Conservation (phyloP, 1,140 invertebrate species). For the Drosophila tani region DNA sequence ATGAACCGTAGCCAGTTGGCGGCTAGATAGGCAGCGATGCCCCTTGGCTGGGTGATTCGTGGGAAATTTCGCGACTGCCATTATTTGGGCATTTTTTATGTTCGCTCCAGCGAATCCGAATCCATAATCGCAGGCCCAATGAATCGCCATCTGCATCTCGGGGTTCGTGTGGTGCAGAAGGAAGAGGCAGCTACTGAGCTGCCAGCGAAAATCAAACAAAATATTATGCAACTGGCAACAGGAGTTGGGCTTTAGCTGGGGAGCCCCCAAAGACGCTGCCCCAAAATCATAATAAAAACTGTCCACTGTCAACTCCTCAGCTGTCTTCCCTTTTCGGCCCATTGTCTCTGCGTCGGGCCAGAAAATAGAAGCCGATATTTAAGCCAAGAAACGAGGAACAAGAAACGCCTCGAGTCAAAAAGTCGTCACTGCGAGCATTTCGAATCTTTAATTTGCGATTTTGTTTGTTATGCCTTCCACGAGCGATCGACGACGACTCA, state of each 20-base stretch:
- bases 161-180: constrained; percentile 51
- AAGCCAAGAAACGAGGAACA: constrained; percentile 48
- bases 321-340: constrained; percentile 52
- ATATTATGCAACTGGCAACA: constrained; percentile 55
- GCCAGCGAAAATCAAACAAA: constrained; percentile 46
- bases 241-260: constrained; percentile 28
- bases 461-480: constrained; percentile 51
- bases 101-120: constrained; percentile 60
- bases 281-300: constrained; percentile 78
- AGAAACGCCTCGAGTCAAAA: constrained; percentile 71
- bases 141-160: constrained; percentile 65
- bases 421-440: constrained; percentile 72
- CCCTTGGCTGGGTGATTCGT: constrained; percentile 57
- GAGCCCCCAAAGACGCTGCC: constrained; percentile 46
- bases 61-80: constrained; percentile 74
- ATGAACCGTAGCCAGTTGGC: constrained; percentile 43
- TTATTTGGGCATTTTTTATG: constrained; percentile 72
- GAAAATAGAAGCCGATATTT: constrained; percentile 49
- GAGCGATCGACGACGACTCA: constrained; percentile 20
- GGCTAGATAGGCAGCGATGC: constrained; percentile 43
- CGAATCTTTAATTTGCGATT: constrained; percentile 73
- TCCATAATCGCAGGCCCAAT: constrained; percentile 72
- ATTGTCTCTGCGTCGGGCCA: constrained; percentile 36
- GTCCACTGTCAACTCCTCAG: constrained; percentile 76
- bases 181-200: constrained; percentile 16